These are phyloP conservation scores for Synergus gifuensis DNA, from an alignment of 2,888 invertebrate species.

Conservation along the genomic window DNA sequence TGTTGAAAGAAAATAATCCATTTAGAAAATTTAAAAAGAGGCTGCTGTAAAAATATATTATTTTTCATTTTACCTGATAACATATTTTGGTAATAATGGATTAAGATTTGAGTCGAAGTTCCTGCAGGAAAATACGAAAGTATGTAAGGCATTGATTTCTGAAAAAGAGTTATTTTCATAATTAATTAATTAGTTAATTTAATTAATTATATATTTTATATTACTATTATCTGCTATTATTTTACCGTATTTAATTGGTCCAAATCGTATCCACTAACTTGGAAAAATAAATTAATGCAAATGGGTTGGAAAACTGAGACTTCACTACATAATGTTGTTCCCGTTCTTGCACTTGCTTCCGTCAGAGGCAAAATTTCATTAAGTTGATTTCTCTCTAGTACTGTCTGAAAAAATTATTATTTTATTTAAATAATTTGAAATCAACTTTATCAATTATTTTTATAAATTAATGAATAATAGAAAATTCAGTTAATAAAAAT, in stretches of 20 bases:
- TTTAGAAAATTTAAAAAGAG: background rate
- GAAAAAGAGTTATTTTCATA: slow-evolving; percentile 40
- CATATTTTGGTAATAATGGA: slow-evolving; percentile 55
- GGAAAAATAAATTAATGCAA: slow-evolving; percentile 86
- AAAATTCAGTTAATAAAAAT: background rate
- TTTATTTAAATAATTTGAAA: too few relatives aligned
- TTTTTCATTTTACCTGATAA: slow-evolving; percentile 45
- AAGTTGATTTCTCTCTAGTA: slow-evolving; percentile 45
- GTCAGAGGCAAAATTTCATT: slow-evolving; percentile 85
- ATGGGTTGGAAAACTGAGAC: slow-evolving; percentile 80
- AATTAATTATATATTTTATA: slow-evolving; percentile 15
- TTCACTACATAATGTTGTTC: slow-evolving; percentile 82
- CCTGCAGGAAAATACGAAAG: slow-evolving; percentile 55
- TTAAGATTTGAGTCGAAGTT: slow-evolving; percentile 46
- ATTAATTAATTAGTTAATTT: slow-evolving; percentile 7
- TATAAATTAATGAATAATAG: too few relatives aligned
- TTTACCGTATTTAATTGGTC: slow-evolving; percentile 82
- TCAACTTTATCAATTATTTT: too few relatives aligned
- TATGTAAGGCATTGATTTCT: slow-evolving; percentile 47
- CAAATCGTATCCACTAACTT: slow-evolving; percentile 85
- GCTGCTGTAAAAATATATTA: background rate
- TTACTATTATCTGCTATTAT: slow-evolving; percentile 1
- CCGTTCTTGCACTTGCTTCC: slow-evolving; percentile 80
- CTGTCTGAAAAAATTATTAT: slow-evolving; percentile 49
- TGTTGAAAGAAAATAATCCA: too few relatives aligned